These are phyloP conservation scores for Pampus argenteus DNA, from an alignment of 2,797 vertebrate species.

Conservation along the genomic window DNA sequence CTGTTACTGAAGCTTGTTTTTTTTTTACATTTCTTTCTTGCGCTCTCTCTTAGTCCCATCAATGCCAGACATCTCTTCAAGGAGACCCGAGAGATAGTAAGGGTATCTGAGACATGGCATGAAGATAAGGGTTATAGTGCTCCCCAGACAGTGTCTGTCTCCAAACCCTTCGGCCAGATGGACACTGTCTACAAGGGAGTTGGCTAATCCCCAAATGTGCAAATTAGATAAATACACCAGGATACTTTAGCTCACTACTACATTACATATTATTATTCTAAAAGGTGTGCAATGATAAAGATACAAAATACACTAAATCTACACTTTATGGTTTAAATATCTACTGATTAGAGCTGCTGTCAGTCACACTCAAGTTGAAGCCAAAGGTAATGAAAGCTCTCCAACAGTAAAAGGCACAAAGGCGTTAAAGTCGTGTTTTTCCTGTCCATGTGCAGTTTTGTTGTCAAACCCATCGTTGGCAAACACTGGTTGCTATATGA, in stretches of 20 bases:
- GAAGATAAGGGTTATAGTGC: constrained; percentile 69
- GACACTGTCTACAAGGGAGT: constrained; percentile 74
- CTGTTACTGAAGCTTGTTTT: constrained; percentile 16
- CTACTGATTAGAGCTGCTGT: constrained; percentile 1
- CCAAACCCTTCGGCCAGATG: constrained; percentile 77
- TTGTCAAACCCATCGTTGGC: constrained; percentile 58
- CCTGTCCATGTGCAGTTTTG: constrained; percentile 62
- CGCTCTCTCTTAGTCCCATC: constrained; percentile 24
- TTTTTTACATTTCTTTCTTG: constrained; percentile 5
- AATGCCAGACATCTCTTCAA: constrained; percentile 56
- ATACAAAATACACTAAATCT: neutral
- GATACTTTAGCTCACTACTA: neutral
- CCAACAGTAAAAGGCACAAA: constrained; percentile 32
- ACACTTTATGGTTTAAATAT: neutral
- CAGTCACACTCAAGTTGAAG: constrained; percentile 18
- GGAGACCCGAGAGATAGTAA: constrained; percentile 57
- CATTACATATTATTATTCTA: constrained; percentile 1
- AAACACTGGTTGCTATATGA: constrained; percentile 57
- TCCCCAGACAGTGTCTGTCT: constrained; percentile 74
- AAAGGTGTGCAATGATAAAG: neutral
- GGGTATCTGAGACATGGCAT: constrained; percentile 68
- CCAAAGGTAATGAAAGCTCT: constrained; percentile 26
- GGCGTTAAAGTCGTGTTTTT: constrained; percentile 53
- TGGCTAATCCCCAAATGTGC: constrained; percentile 54
- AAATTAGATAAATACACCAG: constrained; percentile 35